Evolutionary conservation across 2,888 invertebrate genomes (phyloP), one percentile per base, ranked within the genome.

Genomic region (Stenodema calcarata): DNA sequence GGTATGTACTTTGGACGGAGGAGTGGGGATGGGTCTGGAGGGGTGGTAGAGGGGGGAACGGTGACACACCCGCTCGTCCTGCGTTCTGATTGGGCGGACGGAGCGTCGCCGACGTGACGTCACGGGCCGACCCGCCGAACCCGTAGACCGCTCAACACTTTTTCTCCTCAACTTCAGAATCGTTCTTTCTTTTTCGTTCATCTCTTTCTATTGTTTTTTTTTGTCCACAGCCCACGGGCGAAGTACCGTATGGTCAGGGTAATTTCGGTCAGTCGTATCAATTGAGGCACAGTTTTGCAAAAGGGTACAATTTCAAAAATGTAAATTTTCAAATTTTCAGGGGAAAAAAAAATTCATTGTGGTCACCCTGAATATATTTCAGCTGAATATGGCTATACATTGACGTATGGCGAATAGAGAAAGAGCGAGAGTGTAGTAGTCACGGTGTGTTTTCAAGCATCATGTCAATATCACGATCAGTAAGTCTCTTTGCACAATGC

Each of bases 1-100:
- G 84, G 84, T 84, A 84, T 84, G 84, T 84, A 84, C 42, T 28
- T n/a, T 84, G 44, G 27, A 6, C 27, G n/a, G 11, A 1, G 41
- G 42, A 44, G n/a, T 7, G 44, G 18, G 42, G 44, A 42, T 42
- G 62, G 27, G 18, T 9, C 18, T 23, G 16, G 23, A 9, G 1
- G 23, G 69, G 30, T n/a, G 23, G 23, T 16, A 4, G 16, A 6
- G 70, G 30, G 70, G 42, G 47, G 83, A n/a, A 16, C 35, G 62
- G 23, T 41, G 44, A 81, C 82, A 82, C 82, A 82, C 82, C 82
- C 82, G 82, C 54, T 23, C n/a, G 69, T 42, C 23, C 18, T 0
- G 41, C 7, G 14, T 6, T 54, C 69, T 18, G 35, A 69, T 82
- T 82, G 82, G 82, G 69, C 69, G 76, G 35, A 78, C 44, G 2